These are phyloP conservation scores for Protaetia brevitarsis DNA, from an alignment of 1,140 invertebrate species.

Conservation along the genomic window DNA sequence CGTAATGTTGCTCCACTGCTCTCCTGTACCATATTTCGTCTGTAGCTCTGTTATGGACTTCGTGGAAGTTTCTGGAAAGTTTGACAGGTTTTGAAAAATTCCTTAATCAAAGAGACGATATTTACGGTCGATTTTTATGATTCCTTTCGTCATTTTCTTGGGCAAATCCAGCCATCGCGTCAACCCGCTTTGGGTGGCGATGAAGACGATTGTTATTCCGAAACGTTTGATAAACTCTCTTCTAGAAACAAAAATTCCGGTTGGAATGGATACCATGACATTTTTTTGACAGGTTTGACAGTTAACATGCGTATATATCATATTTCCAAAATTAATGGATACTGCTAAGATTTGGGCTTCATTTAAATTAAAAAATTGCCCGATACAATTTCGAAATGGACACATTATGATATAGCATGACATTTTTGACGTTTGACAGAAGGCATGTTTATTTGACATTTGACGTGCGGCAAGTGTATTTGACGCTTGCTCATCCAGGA, in stretches of 20 bases:
- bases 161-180: slow-evolving; percentile 81
- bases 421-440: too few species aligned
- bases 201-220: slow-evolving; percentile 78
- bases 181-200: slow-evolving; percentile 85
- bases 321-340: background rate
- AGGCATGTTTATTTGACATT: too few species aligned
- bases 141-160: slow-evolving; percentile 44
- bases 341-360: background rate
- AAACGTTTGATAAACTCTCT: slow-evolving; percentile 77
- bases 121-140: slow-evolving; percentile 39
- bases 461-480: too few species aligned
- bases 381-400: too few species aligned
- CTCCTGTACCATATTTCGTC: slow-evolving; percentile 92
- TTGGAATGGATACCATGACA: background rate
- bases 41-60: slow-evolving; percentile 73
- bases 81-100: background rate
- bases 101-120: slow-evolving; percentile 13
- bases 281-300: too few species aligned
- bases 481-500: too few species aligned
- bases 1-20: slow-evolving; percentile 84
- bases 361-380: background rate
- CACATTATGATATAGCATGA: too few species aligned
- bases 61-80: slow-evolving; percentile 67
- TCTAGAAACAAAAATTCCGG: slow-evolving; percentile 34
- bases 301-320: too few species aligned